These are phyloP conservation scores for Coendou prehensilis DNA, from an alignment of 2,797 vertebrate species.

Conservation along the genomic window DNA sequence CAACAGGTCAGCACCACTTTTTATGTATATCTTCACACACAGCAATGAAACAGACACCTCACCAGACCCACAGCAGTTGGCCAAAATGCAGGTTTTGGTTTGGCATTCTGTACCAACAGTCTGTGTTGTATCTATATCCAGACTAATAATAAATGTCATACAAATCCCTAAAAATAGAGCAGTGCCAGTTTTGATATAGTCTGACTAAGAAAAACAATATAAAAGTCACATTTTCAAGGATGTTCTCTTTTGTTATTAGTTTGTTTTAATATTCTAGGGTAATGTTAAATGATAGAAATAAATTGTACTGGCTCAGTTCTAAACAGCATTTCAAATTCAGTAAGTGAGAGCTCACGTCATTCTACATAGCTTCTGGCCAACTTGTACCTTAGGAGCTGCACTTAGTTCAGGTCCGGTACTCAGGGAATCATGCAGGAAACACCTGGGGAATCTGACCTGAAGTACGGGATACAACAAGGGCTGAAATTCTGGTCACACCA, in stretches of 20 bases:
- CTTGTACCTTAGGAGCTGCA: slow-evolving; percentile 83
- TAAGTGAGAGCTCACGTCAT: slow-evolving; percentile 73
- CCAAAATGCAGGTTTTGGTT: slow-evolving; percentile 37
- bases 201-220: not conserved
- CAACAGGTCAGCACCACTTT: not conserved
- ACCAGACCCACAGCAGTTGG: not conserved
- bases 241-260: slow-evolving; percentile 39
- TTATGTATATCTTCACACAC: not conserved
- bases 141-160: slow-evolving; percentile 47
- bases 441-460: slow-evolving; percentile 78
- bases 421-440: slow-evolving; percentile 84
- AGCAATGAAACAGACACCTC: not conserved
- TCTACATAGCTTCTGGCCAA: slow-evolving; percentile 76
- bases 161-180: slow-evolving; percentile 46
- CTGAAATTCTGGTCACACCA: slow-evolving; percentile 19
- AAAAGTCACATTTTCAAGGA: not conserved
- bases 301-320: slow-evolving; percentile 68
- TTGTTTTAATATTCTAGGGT: slow-evolving; percentile 74
- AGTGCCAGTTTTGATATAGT: slow-evolving; percentile 42
- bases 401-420: slow-evolving; percentile 75
- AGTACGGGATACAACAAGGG: slow-evolving; percentile 78
- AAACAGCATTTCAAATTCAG: slow-evolving; percentile 78
- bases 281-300: slow-evolving; percentile 67
- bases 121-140: slow-evolving; percentile 11
- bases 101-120: not conserved